phyloP scores from a whole-genome alignment of 2,797 vertebrate species.

The Lacerta agilis region DNA sequence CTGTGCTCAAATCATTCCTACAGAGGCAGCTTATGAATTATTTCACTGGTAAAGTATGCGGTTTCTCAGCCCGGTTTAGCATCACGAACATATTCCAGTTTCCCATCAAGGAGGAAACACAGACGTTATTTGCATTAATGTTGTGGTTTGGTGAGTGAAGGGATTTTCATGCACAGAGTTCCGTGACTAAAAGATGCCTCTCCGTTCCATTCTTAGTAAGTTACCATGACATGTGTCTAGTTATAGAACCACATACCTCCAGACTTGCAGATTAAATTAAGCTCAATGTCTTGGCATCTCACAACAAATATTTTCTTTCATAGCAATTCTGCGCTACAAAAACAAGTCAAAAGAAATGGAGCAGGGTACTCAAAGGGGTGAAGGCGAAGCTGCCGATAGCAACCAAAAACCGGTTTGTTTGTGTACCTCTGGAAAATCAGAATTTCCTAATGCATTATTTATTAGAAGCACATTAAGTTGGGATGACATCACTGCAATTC shows the following conservation, averaged over 20 bases:
- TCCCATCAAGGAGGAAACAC: constrained; percentile 27
- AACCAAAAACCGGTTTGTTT: constrained; percentile 34
- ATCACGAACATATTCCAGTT: background rate
- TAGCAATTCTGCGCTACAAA: background rate
- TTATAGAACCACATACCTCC: constrained; percentile 38
- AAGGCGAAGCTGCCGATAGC: background rate
- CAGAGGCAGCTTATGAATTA: constrained; percentile 39
- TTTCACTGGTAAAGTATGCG: constrained; percentile 35
- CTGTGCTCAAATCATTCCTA: constrained; percentile 8
- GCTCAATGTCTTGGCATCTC: constrained; percentile 25
- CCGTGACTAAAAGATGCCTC: constrained; percentile 21
- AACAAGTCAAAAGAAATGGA: constrained; percentile 12
- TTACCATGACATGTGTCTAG: background rate
- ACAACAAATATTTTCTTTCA: constrained; percentile 24
- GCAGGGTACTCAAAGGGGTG: constrained; percentile 11
- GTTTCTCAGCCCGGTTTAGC: constrained; percentile 23
- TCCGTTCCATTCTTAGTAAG: background rate
- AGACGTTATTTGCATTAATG: background rate
- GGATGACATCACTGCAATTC: constrained; percentile 69
- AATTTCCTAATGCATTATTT: constrained; percentile 72
- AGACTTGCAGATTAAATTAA: constrained; percentile 32
- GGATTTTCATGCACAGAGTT: constrained; percentile 14
- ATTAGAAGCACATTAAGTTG: constrained; percentile 64
- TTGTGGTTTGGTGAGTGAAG: constrained; percentile 28
- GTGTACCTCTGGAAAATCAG: constrained; percentile 39